phyloP scores from a whole-genome alignment of 2,113 vertebrate genomes.

The Apeltes quadracus region DNA sequence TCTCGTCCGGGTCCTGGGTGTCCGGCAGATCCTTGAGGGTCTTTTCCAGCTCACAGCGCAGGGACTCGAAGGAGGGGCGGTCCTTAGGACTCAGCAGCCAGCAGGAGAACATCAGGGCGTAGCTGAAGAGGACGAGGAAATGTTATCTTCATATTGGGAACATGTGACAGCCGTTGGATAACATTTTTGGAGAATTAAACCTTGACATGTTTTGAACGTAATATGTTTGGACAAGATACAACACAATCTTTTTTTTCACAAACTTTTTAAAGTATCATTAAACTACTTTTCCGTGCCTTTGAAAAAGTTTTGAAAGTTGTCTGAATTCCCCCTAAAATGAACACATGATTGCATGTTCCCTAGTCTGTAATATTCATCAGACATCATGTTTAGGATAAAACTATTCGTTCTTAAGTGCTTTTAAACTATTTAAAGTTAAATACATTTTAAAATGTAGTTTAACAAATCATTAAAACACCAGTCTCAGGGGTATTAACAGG shows the following conservation, averaged over 20 bases:
- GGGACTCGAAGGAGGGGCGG: slow-evolving; percentile 83
- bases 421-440: background rate
- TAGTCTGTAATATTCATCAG: background rate
- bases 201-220: background rate
- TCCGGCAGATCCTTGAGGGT: slow-evolving; percentile 86
- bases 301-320: background rate
- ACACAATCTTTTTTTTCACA: background rate
- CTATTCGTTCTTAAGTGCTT: too few species aligned
- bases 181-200: background rate
- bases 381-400: too few species aligned
- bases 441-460: background rate
- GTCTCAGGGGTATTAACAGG: background rate
- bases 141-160: background rate
- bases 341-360: background rate
- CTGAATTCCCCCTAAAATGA: background rate
- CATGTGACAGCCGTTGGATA: background rate
- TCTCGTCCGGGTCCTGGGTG: slow-evolving; percentile 86
- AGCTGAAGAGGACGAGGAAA: slow-evolving; percentile 71
- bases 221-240: background rate
- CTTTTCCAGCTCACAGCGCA: slow-evolving; percentile 86
- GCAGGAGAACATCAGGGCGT: slow-evolving; percentile 88
- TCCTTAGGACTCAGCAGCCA: slow-evolving; percentile 91
- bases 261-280: background rate
- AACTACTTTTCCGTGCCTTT: background rate
- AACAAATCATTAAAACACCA: background rate